Evolutionary conservation across 1,140 invertebrate genomes (phyloP), one percentile per base, ranked within the genome.

Genomic region (Conus ventricosus): DNA sequence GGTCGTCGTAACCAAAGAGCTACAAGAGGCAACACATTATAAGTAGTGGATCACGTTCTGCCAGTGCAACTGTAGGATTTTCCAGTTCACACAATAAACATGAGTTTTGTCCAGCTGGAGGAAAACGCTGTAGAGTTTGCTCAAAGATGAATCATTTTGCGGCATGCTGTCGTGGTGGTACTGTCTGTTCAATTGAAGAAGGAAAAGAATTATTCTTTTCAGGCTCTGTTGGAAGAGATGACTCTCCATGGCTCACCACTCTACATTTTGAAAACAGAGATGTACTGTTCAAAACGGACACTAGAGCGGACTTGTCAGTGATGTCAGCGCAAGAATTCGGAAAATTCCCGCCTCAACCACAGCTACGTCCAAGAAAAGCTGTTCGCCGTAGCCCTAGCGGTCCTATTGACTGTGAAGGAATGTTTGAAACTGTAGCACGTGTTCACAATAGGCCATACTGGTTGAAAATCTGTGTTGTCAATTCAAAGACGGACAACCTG

Each of bases 111-210:
- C 82, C 82, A 82, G 81, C 53, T 23, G 13, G n/a, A 54, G 82
- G 82, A 7, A 84, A 84, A n/a, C 5, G n/a, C 55, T 55, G 82
- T n/a, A 55, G 51, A 60, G 57, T 53, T 11, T 84, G 82, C 57
- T 53, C 27, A 25, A 17, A n/a, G 10, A 4, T 84, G 15, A 84
- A 84, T 25, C 82, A 84, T 84, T 84, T 84, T 54, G 55, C 82
- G 5, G 55, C 15, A 84, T 39, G 27, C 15, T 84, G 82, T 20
- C 17, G 53, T n/a, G 23, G 51, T 10, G 7, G 17, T 39, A 53
- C 17, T 25, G 27, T 39, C 27, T 8, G 20, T 27, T 27, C 17
- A 6, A 20, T 82, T n/a, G 80, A 82, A 17, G 17, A 82, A 82
- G 55, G 57, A 25, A 54, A 84, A 11, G 10, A 54, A 25, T 4